These are phyloP conservation scores for Siderastrea siderea DNA, from an alignment of 92 coral and sea anemone species.

Conservation along the genomic window DNA sequence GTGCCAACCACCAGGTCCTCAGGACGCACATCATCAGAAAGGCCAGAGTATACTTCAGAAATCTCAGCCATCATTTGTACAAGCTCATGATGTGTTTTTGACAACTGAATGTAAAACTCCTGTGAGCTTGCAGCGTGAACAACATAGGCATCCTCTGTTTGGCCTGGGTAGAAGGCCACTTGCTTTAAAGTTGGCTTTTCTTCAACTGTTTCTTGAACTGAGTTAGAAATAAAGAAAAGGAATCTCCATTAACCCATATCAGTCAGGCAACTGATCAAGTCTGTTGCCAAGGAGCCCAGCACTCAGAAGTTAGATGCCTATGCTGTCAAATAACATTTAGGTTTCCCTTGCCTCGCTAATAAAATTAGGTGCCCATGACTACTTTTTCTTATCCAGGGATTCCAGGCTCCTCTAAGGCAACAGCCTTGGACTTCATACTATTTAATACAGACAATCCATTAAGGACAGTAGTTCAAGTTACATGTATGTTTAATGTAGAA, in stretches of 20 bases:
- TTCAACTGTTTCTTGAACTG: conserved; percentile 4
- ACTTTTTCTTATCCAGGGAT: too few relatives aligned
- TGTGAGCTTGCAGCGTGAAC: conserved; percentile 65
- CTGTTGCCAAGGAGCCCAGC: too few relatives aligned
- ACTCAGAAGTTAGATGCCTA: too few relatives aligned
- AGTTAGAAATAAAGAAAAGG: conserved; percentile 11
- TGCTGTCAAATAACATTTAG: too few relatives aligned
- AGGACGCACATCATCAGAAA: conserved; percentile 56
- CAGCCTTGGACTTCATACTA: too few relatives aligned
- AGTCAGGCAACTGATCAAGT: too few relatives aligned
- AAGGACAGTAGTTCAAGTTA: not conserved
- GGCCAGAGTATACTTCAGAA: conserved; percentile 59
- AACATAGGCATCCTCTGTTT: conserved; percentile 75
- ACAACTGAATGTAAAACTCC: conserved; percentile 80
- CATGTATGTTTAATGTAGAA: not conserved
- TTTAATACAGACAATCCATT: not conserved
- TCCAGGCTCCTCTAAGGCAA: too few relatives aligned
- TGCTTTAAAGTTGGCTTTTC: conserved; percentile 12
- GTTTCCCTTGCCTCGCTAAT: not conserved
- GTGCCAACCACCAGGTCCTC: conserved; percentile 53
- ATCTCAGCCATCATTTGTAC: conserved; percentile 84
- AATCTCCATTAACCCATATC: not conserved
- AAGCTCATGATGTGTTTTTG: conserved; percentile 67
- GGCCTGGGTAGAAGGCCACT: conserved; percentile 58
- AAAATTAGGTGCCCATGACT: not conserved